Evolutionary conservation across 2,797 vertebrate genomes (phyloP), one percentile per base, ranked within the genome.

Genomic region (Platalea minor): DNA sequence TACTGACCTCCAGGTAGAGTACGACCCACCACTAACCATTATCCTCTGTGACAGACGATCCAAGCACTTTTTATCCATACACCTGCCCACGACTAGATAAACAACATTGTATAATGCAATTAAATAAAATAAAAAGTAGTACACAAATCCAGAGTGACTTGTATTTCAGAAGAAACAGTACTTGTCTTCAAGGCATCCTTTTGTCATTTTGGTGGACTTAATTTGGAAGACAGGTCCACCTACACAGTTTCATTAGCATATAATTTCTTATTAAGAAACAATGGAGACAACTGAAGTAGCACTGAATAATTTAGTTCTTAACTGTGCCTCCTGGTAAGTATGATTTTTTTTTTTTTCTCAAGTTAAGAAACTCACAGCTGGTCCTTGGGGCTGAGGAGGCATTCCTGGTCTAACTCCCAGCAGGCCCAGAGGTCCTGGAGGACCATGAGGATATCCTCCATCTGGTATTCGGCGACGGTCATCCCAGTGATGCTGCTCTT

Each of bases 401-500:
- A 99, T 98, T 96, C 99, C 99, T 53, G 99, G 99, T 74, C 99
- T 98, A 75, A 99, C 99, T 68, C 99, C 99, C 29, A 99, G 98
- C 19, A 99, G 98, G 67, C 99, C 99, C 9, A 99, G 98, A 5
- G 99, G 99, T 26, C 99, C 99, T 6, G 98, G 99, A 80, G 99
- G 99, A 15, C 99, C 99, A 85, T 99, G 99, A 60, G 98, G 99
- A 97, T 99, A 99, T 25, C 98, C 98, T 75, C 99, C 99, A n/a
- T 99, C 99, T 13, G 99, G 98, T 92, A 99, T 97, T 84, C 99
- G 98, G 23, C 99, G 99, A 5, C 99, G 98, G 5, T 99, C 99
- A 56, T 99, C 99, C 99, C 99, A 99, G 94, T 99, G 99, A 92
- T 99, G 99, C 35, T 99, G 99, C 37, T 99, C 99, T 91, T 99